These are phyloP conservation scores for Acanthococcus lagerstroemiae DNA, from an alignment of 2,888 invertebrate genomes.

Conservation along the genomic window DNA sequence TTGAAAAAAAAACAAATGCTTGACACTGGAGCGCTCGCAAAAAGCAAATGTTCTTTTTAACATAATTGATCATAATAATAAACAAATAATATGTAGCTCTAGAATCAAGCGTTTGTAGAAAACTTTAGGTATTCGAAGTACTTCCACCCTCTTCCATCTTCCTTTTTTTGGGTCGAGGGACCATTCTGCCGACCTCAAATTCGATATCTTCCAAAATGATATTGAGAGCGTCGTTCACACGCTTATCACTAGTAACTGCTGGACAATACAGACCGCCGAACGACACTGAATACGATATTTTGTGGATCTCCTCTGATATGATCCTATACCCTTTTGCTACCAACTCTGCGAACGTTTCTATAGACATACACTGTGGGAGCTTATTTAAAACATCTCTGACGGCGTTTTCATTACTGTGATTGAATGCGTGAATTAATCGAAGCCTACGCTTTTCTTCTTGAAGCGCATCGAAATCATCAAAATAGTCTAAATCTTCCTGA, in stretches of 20 bases:
- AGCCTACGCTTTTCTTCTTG: not conserved
- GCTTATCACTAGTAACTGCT: not conserved
- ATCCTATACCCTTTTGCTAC: not conserved
- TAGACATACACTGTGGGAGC: not conserved
- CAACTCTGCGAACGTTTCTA: not conserved
- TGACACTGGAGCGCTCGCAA: too few species aligned
- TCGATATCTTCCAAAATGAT: not conserved
- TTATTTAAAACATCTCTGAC: not conserved
- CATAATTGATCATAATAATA: too few species aligned
- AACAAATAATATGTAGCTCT: too few species aligned
- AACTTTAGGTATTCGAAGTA: too few species aligned
- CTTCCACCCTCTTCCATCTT: too few species aligned
- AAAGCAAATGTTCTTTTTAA: too few species aligned
- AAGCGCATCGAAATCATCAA: not conserved
- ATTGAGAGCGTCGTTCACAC: not conserved
- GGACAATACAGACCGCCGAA: not conserved
- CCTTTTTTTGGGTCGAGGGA: not conserved
- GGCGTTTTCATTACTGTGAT: not conserved
- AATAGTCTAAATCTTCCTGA: not conserved
- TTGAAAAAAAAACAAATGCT: too few species aligned
- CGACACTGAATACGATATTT: not conserved
- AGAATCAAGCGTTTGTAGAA: too few species aligned
- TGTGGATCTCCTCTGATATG: not conserved
- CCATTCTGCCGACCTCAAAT: not conserved
- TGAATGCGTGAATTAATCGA: not conserved